Percentiles rank a stretch among this genome's conserved stretches.
These are phyloP conservation scores for Dicyrtomina minuta DNA, from an alignment of 2,888 invertebrate species.

Conservation along the genomic window DNA sequence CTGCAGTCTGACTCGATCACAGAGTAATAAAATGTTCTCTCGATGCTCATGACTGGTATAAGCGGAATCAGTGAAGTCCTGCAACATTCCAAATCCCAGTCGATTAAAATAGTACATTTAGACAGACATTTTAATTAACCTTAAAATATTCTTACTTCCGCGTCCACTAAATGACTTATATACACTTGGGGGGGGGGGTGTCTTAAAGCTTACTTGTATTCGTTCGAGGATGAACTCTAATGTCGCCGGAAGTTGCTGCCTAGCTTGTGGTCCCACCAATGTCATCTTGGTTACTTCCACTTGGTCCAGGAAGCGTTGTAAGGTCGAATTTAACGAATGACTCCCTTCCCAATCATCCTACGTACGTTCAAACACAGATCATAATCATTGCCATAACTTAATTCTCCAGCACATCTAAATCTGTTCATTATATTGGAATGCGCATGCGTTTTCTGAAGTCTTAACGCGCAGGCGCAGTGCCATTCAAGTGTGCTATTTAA, in stretches of 20 bases:
- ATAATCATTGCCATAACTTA: too few relatives aligned
- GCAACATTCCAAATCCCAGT: conserved; percentile 47
- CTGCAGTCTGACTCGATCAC: conserved; percentile 88
- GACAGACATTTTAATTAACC: too few relatives aligned
- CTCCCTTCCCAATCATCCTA: conserved; percentile 66
- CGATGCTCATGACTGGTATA: conserved; percentile 97
- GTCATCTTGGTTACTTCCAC: conserved; percentile 85
- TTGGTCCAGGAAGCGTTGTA: conserved; percentile 80
- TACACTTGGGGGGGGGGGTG: too few relatives aligned
- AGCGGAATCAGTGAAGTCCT: conserved; percentile 98
- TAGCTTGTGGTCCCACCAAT: conserved; percentile 62
- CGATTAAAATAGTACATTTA: too few relatives aligned
- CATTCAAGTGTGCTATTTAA: too few relatives aligned
- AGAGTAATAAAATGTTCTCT: conserved; percentile 83
- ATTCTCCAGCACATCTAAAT: too few relatives aligned
- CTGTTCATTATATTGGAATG: not conserved
- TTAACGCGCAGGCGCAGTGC: too few relatives aligned
- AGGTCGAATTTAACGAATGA: conserved; percentile 75
- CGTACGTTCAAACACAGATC: conserved; percentile 55
- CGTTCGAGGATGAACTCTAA: conserved; percentile 90
- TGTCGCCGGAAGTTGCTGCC: conserved; percentile 81
- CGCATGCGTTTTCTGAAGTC: too few relatives aligned
- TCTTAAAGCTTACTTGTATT: conserved; percentile 69
- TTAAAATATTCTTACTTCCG: too few relatives aligned
- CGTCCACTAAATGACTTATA: too few relatives aligned